Evolutionary conservation across 2,888 invertebrate species (phyloP), one percentile per base, ranked within the genome.

Genomic region (Homarus gammarus): DNA sequence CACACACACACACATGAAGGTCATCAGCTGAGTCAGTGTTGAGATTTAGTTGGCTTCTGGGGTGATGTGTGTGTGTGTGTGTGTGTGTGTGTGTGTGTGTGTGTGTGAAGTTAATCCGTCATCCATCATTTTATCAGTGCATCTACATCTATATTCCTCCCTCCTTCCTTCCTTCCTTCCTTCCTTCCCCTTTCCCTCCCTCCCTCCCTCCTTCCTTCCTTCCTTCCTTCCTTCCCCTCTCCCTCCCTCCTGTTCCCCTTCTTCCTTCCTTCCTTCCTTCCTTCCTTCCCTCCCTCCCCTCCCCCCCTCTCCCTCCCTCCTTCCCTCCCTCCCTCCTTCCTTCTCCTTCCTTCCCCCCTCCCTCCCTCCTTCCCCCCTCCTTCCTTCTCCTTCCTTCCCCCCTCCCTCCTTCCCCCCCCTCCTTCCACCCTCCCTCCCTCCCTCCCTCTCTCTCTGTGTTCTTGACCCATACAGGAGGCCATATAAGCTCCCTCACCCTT

Each of bases 251-350:
- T 36, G 27, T 5, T 15, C 33, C 31, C 70, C 64, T 31, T 73
- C n/a, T 68, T n/a, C n/a, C 68, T 68, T 10, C n/a, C 68, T 68
- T n/a, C n/a, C 68, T 68, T n/a, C n/a, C 68, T 68, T n/a, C n/a
- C 68, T 68, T n/a, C n/a, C 68, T 68, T 68, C n/a, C n/a, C 68
- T 68, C 68, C n/a, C 68, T 68, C 68, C n/a, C n/a, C 68, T 68
- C 68, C n/a, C n/a, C n/a, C 68, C 68, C n/a, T n/a, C n/a, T 68
- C 68, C 68, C n/a, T n/a, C n/a, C 68, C 68, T n/a, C n/a, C 68
- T 68, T n/a, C n/a, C 68, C 68, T 61, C 61, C 61, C 61, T 61
- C 61, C 61, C 61, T n/a, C n/a, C 68, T 68, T n/a, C n/a, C 68
- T 68, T n/a, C n/a, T 33, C n/a, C 68, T 68, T n/a, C n/a, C 68